Conservation (phyloP, 2,888 invertebrate genomes). For the Chymomyza amoena region DNA sequence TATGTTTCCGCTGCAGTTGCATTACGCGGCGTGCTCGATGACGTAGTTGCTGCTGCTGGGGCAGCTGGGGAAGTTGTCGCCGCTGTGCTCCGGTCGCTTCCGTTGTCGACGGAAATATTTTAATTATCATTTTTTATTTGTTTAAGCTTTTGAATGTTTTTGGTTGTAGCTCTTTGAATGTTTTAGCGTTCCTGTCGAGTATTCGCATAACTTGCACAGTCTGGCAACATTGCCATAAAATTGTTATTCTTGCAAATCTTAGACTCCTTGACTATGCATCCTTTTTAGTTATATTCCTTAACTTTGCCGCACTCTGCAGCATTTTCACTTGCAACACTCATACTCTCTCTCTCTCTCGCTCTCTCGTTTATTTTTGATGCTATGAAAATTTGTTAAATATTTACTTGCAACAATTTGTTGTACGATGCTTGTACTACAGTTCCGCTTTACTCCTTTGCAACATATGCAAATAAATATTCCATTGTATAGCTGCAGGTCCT, state of each 20-base stretch:
- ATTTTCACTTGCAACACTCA: background rate
- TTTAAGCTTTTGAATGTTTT: conserved; percentile 5
- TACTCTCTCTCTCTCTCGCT: background rate
- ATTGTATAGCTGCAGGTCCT: conserved; percentile 46
- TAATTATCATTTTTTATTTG: conserved; percentile 56
- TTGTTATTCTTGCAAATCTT: background rate
- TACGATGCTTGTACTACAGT: background rate
- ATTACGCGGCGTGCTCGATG: conserved; percentile 36
- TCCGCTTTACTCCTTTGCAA: conserved; percentile 47
- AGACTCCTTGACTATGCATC: background rate
- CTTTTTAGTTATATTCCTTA: background rate
- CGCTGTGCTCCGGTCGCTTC: conserved; percentile 41
- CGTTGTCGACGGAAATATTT: conserved; percentile 67
- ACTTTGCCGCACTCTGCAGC: background rate
- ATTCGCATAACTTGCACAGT: background rate
- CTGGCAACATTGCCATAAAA: background rate
- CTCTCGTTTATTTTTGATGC: background rate
- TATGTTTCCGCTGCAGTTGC: conserved; percentile 74
- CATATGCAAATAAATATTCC: conserved; percentile 45
- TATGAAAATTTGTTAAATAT: background rate
- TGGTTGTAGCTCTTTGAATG: background rate
- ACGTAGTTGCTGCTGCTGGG: conserved; percentile 5
- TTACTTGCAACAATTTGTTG: background rate
- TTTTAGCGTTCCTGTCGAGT: conserved; percentile 18
- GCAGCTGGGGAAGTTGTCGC: conserved; percentile 8